Evolutionary conservation across 2,797 vertebrate species (phyloP), one percentile per base, ranked within the genome.

Genomic region (Takifugu rubripes): DNA sequence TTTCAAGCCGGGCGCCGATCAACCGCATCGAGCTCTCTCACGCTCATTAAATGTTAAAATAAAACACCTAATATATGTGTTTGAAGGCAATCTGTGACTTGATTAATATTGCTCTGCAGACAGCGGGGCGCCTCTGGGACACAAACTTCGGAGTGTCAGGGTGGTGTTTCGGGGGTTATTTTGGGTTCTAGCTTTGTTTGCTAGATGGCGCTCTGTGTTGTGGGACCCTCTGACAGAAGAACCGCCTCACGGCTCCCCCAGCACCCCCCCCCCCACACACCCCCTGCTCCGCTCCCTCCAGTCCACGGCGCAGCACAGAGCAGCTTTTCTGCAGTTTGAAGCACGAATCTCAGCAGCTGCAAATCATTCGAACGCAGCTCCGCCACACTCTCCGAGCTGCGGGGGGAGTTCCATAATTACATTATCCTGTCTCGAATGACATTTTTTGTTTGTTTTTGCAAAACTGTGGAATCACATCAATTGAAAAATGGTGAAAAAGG

Each of bases 201-300:
- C 96, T 95, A 97, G 96, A 92, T 97, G 96, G 95, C 96, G 95
- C 96, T 96, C 89, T 90, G 88, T 77, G 86, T 93, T 91, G 89
- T 92, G 92, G 88, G 92, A 93, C 91, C 84, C 90, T 91, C 81
- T 66, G 62, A 64, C 74, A 84, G 75, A 68, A 64, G 66, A 74
- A 49, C 70, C 74, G 71, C 72, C 71, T 75, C 67, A 49, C 10
- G 61, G 48, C 52, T 79, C 62, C 74, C n/a, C 16, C n/a, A 1
- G 52, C 10, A 63, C 50, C 52, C 81, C 62, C 74, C n/a, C 16
- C n/a, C 6, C 44, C 16, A n/a, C 44, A 17, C 44, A 8, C n/a
- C 16, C 25, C 11, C 69, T 59, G 49, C 66, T 75, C 66, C 40
- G 66, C 49, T 56, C 60, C 61, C 36, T 40, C 16, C 74, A 69